Evolutionary conservation across 2,113 vertebrate genomes (phyloP).

Genomic region (Chamaea fasciata): DNA sequence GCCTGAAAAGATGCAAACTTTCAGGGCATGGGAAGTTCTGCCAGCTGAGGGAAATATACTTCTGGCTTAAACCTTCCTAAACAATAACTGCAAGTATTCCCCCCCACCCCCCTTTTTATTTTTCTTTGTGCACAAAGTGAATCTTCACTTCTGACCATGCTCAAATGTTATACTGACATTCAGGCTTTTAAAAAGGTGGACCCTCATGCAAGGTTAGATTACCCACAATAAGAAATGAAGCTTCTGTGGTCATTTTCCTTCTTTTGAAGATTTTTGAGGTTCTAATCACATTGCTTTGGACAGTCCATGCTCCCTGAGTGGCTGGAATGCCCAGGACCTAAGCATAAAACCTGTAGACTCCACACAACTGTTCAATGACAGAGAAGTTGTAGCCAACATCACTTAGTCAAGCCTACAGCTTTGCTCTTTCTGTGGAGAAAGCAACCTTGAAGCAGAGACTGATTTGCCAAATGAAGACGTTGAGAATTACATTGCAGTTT

Average conservation of each 20-base stretch:
- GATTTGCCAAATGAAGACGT: neutral
- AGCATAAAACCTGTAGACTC: neutral
- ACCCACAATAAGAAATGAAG: neutral
- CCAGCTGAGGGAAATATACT: neutral
- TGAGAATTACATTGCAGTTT: neutral
- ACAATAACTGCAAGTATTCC: neutral
- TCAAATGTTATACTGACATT: neutral
- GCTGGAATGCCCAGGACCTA: neutral
- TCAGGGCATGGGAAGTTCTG: neutral
- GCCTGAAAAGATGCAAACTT: neutral
- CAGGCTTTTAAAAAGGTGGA: neutral
- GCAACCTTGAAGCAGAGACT: neutral
- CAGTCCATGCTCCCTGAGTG: neutral
- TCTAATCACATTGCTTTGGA: neutral
- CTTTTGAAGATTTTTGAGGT: neutral
- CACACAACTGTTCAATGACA: neutral
- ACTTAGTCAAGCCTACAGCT: neutral
- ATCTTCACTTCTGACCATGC: neutral
- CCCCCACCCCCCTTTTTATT: too few relatives aligned
- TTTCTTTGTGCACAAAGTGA: neutral
- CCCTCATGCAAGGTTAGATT: neutral
- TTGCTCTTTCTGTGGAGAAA: neutral
- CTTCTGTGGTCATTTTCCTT: neutral
- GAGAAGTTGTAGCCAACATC: neutral
- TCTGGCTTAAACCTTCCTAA: neutral